A percentile compares a stretch with the other conserved stretches of the same genome.
Evolutionary conservation across 1,140 invertebrate species (phyloP).

Genomic region (Ceratina calcarata): DNA sequence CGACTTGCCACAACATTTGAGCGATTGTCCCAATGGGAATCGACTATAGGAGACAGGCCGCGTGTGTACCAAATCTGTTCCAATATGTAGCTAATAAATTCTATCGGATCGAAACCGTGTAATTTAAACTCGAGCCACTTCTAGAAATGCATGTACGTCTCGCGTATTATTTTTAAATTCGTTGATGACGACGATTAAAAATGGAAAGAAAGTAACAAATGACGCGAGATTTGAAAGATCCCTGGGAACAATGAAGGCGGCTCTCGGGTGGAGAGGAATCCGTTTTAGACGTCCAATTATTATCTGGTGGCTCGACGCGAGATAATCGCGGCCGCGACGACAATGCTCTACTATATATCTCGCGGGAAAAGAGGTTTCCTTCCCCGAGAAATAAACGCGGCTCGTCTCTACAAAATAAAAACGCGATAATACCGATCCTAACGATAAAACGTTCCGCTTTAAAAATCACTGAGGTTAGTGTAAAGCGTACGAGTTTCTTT

Average conservation of each 20-base stretch:
- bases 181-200: neutral
- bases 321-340: conserved; percentile 33
- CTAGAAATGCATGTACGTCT: neutral
- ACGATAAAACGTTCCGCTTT: conserved; percentile 1
- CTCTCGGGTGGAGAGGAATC: neutral
- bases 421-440: too few relatives aligned
- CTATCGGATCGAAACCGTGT: neutral
- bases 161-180: neutral
- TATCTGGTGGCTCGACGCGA: conserved; percentile 24
- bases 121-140: too few relatives aligned
- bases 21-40: conserved; percentile 24
- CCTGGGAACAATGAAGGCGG: conserved; percentile 3
- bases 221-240: conserved; percentile 23
- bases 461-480: neutral
- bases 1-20: conserved; percentile 12
- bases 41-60: neutral
- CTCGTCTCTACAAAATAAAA: neutral
- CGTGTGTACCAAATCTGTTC: neutral
- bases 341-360: conserved; percentile 43
- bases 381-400: conserved; percentile 3
- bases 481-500: neutral
- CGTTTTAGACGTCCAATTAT: conserved; percentile 40
- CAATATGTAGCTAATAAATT: too few relatives aligned
- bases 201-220: neutral
- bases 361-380: conserved; percentile 20